Conservation (phyloP, 2,888 invertebrate genomes). For the Gnatocerus cornutus region DNA sequence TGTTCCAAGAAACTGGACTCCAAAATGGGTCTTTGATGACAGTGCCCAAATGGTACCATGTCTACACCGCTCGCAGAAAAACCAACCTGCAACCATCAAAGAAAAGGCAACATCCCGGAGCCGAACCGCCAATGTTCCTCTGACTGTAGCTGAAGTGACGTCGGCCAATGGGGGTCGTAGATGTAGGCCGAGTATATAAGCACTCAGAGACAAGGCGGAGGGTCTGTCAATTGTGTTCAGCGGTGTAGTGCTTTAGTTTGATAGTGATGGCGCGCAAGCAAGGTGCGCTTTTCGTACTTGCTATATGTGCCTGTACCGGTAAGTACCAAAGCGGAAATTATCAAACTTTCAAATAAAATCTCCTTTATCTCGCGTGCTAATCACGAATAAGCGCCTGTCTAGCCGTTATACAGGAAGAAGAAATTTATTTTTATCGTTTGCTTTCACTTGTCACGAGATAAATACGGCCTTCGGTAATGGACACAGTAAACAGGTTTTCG, state of each 20-base stretch:
- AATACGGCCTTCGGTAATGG: conserved; percentile 37
- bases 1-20: too few relatives aligned
- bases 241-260: conserved; percentile 67
- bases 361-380: conserved; percentile 4
- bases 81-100: conserved; percentile 33
- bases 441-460: conserved; percentile 36
- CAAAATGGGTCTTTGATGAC: not conserved
- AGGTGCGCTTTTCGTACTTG: conserved; percentile 66
- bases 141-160: conserved; percentile 66
- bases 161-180: conserved; percentile 68
- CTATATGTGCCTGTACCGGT: conserved; percentile 66
- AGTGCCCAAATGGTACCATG: not conserved
- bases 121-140: conserved; percentile 65
- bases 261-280: conserved; percentile 68
- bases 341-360: conserved; percentile 13
- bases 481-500: conserved; percentile 31
- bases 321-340: conserved; percentile 58
- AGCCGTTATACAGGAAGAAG: conserved; percentile 25
- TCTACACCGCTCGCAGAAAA: not conserved
- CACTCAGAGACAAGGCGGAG: conserved; percentile 66
- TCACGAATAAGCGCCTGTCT: conserved; percentile 5
- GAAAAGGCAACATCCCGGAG: conserved; percentile 61
- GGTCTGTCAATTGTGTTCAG: conserved; percentile 69
- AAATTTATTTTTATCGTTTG: conserved; percentile 39
- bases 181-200: conserved; percentile 71